Evolutionary conservation across 2,797 vertebrate species (phyloP).

Genomic region (Chrosomus eos): DNA sequence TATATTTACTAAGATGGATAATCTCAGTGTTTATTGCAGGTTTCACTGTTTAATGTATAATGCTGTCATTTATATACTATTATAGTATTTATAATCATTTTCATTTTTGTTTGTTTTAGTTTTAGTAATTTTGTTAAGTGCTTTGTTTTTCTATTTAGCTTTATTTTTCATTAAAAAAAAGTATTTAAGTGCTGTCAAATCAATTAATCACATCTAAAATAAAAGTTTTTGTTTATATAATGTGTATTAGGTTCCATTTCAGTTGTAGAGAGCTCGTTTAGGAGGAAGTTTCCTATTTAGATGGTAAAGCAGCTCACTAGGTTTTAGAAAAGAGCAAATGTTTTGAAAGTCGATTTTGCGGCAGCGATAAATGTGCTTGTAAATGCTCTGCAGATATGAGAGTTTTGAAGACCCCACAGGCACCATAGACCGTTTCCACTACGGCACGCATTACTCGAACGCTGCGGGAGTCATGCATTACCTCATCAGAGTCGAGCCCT

Average conservation of each 20-base stretch:
- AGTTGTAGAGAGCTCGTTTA: not conserved
- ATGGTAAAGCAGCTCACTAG: slow-evolving; percentile 1
- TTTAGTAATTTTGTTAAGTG: too few relatives aligned
- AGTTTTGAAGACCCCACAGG: slow-evolving; percentile 96
- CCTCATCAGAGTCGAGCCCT: slow-evolving; percentile 93
- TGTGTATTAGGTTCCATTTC: too few relatives aligned
- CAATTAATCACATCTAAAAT: too few relatives aligned
- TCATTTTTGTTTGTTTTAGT: not conserved
- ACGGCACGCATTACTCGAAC: slow-evolving; percentile 97
- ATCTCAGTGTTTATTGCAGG: not conserved
- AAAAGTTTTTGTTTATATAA: too few relatives aligned
- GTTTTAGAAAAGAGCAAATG: not conserved
- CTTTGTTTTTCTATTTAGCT: not conserved
- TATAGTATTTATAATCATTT: not conserved
- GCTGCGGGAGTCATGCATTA: slow-evolving; percentile 98
- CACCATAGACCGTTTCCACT: slow-evolving; percentile 94
- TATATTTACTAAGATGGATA: not conserved
- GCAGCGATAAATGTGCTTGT: not conserved
- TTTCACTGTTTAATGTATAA: not conserved
- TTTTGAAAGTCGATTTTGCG: not conserved
- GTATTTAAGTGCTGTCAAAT: too few relatives aligned
- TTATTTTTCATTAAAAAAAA: too few relatives aligned
- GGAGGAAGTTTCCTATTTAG: not conserved
- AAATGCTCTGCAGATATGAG: slow-evolving; percentile 82
- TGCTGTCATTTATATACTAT: not conserved